Percentiles rank a stretch among this genome's conserved stretches.
Evolutionary conservation across 1,140 invertebrate species (phyloP).

Genomic region (Brevipalpus yothersi): DNA sequence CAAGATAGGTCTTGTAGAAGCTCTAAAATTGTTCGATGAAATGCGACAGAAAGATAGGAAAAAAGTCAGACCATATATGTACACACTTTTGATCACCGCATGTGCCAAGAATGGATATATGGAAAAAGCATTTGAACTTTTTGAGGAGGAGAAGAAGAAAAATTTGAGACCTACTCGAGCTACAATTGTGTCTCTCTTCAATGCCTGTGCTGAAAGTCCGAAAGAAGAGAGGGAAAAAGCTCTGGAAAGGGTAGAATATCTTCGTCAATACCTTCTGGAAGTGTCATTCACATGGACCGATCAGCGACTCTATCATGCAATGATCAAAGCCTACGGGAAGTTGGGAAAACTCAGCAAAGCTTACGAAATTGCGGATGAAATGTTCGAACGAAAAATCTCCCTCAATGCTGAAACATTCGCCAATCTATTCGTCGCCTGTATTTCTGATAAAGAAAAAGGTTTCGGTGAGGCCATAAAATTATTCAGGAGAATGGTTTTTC

Average conservation of each 20-base stretch:
- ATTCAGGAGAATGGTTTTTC: constrained; percentile 51
- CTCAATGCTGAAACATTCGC: constrained; percentile 42
- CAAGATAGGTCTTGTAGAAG: constrained; percentile 23
- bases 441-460: constrained; percentile 44
- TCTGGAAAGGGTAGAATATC: constrained; percentile 31
- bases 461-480: constrained; percentile 49
- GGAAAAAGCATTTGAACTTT: constrained; percentile 55
- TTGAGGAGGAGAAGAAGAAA: constrained; percentile 47
- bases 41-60: constrained; percentile 47
- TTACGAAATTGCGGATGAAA: constrained; percentile 58
- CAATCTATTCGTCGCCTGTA: constrained; percentile 55
- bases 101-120: constrained; percentile 54
- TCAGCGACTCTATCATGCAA: constrained; percentile 43
- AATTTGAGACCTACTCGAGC: constrained; percentile 35
- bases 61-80: constrained; percentile 48
- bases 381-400: constrained; percentile 32
- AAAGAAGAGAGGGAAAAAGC: constrained; percentile 28
- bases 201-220: constrained; percentile 58
- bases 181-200: constrained; percentile 58
- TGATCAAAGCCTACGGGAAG: constrained; percentile 70
- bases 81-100: constrained; percentile 46
- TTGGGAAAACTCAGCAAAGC: constrained; percentile 46
- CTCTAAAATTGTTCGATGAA: constrained; percentile 42
- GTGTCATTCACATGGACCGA: neutral
- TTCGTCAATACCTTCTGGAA: constrained; percentile 37